These are phyloP conservation scores for Phragmatobia fuliginosa DNA, from an alignment of 2,888 invertebrate species.

Conservation along the genomic window DNA sequence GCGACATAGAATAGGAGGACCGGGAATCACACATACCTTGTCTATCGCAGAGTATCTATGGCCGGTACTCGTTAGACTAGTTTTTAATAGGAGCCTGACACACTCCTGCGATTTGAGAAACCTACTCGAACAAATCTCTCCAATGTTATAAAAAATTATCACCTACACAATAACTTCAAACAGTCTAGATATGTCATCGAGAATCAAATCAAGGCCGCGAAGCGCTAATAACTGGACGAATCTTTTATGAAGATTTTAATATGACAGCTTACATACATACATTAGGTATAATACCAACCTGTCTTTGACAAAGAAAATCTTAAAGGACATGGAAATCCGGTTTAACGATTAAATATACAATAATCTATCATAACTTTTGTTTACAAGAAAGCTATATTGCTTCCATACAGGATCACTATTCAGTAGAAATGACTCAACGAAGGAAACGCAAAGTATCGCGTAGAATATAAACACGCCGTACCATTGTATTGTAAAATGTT, in stretches of 20 bases:
- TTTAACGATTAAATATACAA: neutral
- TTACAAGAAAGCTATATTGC: slow-evolving; percentile 13
- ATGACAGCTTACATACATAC: neutral
- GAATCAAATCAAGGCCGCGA: neutral
- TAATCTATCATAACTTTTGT: neutral
- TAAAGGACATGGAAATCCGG: slow-evolving; percentile 16
- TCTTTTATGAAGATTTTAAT: neutral
- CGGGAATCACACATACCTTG: too few species aligned
- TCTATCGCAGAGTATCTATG: too few species aligned
- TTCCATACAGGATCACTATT: slow-evolving; percentile 29
- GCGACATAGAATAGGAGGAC: too few species aligned
- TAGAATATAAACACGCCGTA: slow-evolving; percentile 62
- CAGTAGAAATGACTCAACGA: slow-evolving; percentile 59
- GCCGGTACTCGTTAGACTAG: too few species aligned
- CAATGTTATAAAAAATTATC: neutral
- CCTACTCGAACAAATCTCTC: too few species aligned
- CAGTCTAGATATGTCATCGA: neutral
- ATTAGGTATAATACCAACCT: neutral
- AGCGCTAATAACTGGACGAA: neutral
- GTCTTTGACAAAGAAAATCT: neutral
- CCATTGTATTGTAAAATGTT: slow-evolving; percentile 68
- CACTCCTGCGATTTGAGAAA: too few species aligned
- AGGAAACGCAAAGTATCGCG: slow-evolving; percentile 64
- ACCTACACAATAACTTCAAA: neutral
- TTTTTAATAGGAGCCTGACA: too few species aligned